Evolutionary conservation across 2,113 vertebrate genomes (phyloP), one percentile per base, ranked within the genome.

Genomic region (Apodemus sylvaticus): DNA sequence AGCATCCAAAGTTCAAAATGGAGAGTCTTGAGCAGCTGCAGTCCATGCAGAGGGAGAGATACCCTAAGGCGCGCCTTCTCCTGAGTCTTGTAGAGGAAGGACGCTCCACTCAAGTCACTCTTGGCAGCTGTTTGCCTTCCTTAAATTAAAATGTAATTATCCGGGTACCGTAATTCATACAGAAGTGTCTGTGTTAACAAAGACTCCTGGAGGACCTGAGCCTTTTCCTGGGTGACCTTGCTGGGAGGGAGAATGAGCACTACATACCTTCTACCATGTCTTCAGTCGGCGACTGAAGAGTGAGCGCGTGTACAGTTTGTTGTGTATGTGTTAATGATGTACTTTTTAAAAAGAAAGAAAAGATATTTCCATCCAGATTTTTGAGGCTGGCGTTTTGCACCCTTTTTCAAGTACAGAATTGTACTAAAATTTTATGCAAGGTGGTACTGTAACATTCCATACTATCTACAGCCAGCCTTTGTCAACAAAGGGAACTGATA

Each of bases 371-470:
- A 97, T 98, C 98, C 96, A 98, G 98, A 98, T 99, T 99, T 99
- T 98, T 98, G 98, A 98, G 98, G 98, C 98, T 98, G 98, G 98
- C 98, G 97, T 98, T 99, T 99, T 99, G 99, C 99, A 98, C 98
- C 98, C 98, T 98, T 99, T 99, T 98, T 98, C 99, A 99, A 99
- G 99, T 99, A 98, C 98, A 97, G 98, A 98, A 97, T 97, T 98
- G 97, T 99, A 99, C 98, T 98, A 99, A 98, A 98, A 99, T 99
- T 99, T 99, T 99, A 99, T 99, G 99, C 99, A 99, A 99, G 99
- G 99, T 99, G 98, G 99, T 99, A 99, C 99, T 99, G 99, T 99
- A 99, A 99, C 99, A 99, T 99, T 99, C 99, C 99, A 99, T 99
- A 99, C 99, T 99, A 99, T 99, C 99, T 99, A 98, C 99, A 99